Conservation (phyloP, 2,797 vertebrate genomes). For the Acanthis flammea region DNA sequence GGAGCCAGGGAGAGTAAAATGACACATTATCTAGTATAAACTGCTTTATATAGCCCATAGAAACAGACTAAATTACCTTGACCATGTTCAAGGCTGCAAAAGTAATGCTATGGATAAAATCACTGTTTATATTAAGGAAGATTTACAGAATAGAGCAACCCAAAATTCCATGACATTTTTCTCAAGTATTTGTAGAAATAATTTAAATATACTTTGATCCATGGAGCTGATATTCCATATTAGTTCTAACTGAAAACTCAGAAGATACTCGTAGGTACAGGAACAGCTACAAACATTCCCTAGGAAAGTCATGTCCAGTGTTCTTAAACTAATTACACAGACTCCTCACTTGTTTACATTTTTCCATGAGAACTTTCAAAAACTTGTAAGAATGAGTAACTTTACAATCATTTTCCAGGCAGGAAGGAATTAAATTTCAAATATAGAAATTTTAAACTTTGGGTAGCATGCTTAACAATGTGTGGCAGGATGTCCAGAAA, state of each 20-base stretch:
- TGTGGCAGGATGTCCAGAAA: neutral
- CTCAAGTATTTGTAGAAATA: neutral
- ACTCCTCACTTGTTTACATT: neutral
- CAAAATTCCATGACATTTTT: neutral
- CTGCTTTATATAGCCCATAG: neutral
- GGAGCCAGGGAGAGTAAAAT: neutral
- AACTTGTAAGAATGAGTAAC: neutral
- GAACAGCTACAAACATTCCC: neutral
- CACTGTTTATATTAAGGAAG: neutral
- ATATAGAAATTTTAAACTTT: neutral
- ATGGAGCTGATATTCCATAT: neutral
- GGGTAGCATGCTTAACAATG: neutral
- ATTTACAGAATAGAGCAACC: neutral
- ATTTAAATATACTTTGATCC: neutral
- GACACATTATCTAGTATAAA: neutral
- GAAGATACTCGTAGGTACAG: neutral
- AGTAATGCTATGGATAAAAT: neutral
- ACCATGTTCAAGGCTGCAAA: neutral
- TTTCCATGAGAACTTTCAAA: neutral
- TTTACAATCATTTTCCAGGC: neutral
- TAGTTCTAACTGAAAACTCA: neutral
- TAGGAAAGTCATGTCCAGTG: neutral
- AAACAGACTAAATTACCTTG: neutral
- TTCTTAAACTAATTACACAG: neutral
- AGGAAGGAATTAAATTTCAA: neutral